Percentiles rank a stretch among this genome's conserved stretches.
phyloP scores from a whole-genome alignment of 2,888 invertebrate genomes.

The Noctuana brunneofusca region DNA sequence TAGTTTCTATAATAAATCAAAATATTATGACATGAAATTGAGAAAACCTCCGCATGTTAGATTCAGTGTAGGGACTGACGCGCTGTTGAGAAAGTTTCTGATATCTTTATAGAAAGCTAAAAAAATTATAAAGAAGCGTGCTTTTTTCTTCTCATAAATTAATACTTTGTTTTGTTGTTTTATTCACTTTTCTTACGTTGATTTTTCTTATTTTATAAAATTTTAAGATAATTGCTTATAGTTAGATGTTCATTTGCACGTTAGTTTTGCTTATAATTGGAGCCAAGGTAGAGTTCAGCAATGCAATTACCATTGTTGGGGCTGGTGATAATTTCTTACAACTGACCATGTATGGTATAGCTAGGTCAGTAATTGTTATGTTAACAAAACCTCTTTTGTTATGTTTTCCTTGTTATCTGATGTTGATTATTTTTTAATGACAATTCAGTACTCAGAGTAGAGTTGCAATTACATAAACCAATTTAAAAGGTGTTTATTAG shows the following conservation, averaged over 20 bases:
- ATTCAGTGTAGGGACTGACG: conserved; percentile 8
- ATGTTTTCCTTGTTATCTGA: conserved; percentile 4
- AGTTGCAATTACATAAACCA: no score
- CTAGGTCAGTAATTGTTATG: conserved; percentile 20
- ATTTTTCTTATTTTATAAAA: background rate
- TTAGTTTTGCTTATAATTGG: conserved; percentile 12
- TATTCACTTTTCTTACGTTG: background rate
- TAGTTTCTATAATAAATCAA: conserved; percentile 33
- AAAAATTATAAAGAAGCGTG: background rate
- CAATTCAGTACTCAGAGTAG: no score
- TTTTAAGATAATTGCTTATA: conserved; percentile 15
- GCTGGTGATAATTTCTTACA: conserved; percentile 31
- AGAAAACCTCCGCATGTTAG: conserved; percentile 7
- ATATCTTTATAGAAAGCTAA: background rate
- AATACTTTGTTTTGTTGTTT: background rate
- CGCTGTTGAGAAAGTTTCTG: conserved; percentile 16
- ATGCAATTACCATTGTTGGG: conserved; percentile 17
- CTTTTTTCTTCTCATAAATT: background rate
- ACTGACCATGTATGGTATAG: conserved; percentile 3
- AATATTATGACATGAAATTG: conserved; percentile 19
- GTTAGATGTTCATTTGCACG: conserved; percentile 20
- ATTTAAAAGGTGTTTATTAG: no score
- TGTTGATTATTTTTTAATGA: background rate
- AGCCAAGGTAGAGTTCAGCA: conserved; percentile 11
- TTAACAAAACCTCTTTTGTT: conserved; percentile 16